These are phyloP conservation scores for Ferdinandea cuprea DNA, from an alignment of 2,888 invertebrate species.

Conservation along the genomic window DNA sequence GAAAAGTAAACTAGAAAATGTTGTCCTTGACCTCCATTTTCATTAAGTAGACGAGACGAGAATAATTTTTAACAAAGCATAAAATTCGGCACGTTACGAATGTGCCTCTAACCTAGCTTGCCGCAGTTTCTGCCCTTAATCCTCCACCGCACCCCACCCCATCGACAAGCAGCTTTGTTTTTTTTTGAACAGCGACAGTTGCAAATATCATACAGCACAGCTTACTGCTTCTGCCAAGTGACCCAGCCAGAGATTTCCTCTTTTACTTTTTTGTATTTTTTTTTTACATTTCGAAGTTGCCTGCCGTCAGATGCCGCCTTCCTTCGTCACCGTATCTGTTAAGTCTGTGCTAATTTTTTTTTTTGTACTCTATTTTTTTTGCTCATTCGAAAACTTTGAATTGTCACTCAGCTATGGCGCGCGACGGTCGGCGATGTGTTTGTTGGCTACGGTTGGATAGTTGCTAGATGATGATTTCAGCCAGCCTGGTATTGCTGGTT, in stretches of 20 bases:
- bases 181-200: conserved; percentile 5
- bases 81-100: conserved; percentile 36
- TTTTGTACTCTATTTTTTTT: conserved; percentile 13
- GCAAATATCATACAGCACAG: conserved; percentile 43
- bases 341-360: not conserved
- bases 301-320: conserved; percentile 34
- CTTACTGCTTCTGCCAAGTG: conserved; percentile 45
- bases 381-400: conserved; percentile 42
- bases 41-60: not conserved
- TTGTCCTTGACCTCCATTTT: conserved; percentile 46
- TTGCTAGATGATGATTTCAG: conserved; percentile 61
- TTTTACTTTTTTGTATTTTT: conserved; percentile 30
- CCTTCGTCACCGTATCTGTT: conserved; percentile 4
- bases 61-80: conserved; percentile 24
- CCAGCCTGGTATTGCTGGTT: conserved; percentile 57
- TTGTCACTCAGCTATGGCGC: conserved; percentile 62
- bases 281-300: conserved; percentile 15
- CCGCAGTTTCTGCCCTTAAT: conserved; percentile 22
- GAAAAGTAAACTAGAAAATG: too few species aligned
- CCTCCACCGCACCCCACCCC: conserved; percentile 6
- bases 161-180: not conserved
- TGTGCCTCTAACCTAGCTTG: conserved; percentile 32
- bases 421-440: conserved; percentile 16
- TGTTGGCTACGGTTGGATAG: conserved; percentile 48
- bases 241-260: conserved; percentile 48